phyloP scores from a whole-genome alignment of 30 jellyfish, hydroid and myxozoan genomes.

The Turritopsis dohrnii region DNA sequence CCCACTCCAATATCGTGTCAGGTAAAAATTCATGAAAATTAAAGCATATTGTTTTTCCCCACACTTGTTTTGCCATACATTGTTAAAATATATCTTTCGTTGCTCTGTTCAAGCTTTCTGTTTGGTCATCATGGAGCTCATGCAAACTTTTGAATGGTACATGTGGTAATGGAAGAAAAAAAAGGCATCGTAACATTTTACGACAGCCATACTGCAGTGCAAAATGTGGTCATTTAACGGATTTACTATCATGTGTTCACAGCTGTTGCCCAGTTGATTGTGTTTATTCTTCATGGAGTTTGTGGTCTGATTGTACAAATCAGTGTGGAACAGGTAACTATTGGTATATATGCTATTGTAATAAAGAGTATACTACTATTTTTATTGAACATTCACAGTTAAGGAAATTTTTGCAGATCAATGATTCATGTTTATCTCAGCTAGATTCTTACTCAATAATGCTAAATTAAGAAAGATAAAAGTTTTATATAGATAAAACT shows the following conservation, averaged over 20 bases:
- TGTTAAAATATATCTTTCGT: too few relatives aligned
- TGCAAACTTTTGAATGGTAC: slow-evolving; percentile 56
- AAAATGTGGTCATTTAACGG: slow-evolving; percentile 43
- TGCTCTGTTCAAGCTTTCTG: slow-evolving; percentile 35
- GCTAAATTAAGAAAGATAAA: too few relatives aligned
- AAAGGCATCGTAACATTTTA: slow-evolving; percentile 48
- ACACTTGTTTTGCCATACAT: neutral
- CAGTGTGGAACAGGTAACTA: slow-evolving; percentile 67
- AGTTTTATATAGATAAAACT: too few relatives aligned
- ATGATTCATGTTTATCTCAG: too few relatives aligned
- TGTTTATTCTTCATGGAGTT: slow-evolving; percentile 52
- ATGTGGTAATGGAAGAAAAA: slow-evolving; percentile 70
- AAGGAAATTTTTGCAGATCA: too few relatives aligned
- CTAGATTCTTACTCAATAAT: too few relatives aligned
- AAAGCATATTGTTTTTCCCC: neutral
- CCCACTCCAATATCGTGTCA: slow-evolving; percentile 58
- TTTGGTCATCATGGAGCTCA: slow-evolving; percentile 66
- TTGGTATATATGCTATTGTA: too few relatives aligned
- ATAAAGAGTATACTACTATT: too few relatives aligned
- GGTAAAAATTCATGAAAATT: slow-evolving; percentile 27
- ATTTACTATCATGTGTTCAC: slow-evolving; percentile 50
- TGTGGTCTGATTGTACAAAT: slow-evolving; percentile 72
- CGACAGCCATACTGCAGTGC: slow-evolving; percentile 62
- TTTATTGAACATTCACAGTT: too few relatives aligned
- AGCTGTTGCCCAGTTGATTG: slow-evolving; percentile 88